A percentile compares a stretch with the other conserved stretches of the same genome.
These are phyloP conservation scores for Trissolcus japonicus DNA, from an alignment of 2,888 invertebrate species.

Conservation along the genomic window DNA sequence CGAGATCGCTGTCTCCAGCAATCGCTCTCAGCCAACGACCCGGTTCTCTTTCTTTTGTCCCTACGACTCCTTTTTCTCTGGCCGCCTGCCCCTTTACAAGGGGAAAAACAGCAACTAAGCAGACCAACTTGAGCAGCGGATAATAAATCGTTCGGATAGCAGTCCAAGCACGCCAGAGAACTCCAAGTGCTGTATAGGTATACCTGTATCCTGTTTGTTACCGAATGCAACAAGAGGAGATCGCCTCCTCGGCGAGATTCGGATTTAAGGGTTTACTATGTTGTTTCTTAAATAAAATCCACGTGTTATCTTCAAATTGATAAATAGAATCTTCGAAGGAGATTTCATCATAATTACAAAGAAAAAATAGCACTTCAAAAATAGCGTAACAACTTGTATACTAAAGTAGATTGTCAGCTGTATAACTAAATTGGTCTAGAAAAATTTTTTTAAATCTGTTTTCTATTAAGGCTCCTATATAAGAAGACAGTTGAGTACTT, in stretches of 20 bases:
- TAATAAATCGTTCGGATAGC: constrained; percentile 57
- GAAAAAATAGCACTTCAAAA: no score
- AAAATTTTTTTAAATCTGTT: no score
- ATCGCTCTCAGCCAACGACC: constrained; percentile 57
- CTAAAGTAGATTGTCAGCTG: no score
- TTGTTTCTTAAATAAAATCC: constrained; percentile 24
- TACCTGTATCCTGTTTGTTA: constrained; percentile 70
- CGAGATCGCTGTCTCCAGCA: constrained; percentile 59
- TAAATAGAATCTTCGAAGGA: no score
- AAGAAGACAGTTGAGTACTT: no score
- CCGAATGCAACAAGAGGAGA: constrained; percentile 59
- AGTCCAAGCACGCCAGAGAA: constrained; percentile 39
- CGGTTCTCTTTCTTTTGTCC: constrained; percentile 33
- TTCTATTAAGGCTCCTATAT: no score
- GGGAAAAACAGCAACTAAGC: constrained; percentile 65
- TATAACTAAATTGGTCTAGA: no score
- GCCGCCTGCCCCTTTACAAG: constrained; percentile 55
- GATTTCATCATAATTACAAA: no score
- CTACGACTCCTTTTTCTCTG: constrained; percentile 45
- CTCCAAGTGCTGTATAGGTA: constrained; percentile 49
- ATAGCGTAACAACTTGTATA: no score
- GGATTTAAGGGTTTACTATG: constrained; percentile 60
- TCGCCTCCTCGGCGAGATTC: constrained; percentile 62
- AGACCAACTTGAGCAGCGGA: constrained; percentile 58
- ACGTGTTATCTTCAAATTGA: constrained; percentile 11